Base-by-base conservation (phyloP, 2,797 vertebrate genomes). In the Mus minutoides region DNA sequence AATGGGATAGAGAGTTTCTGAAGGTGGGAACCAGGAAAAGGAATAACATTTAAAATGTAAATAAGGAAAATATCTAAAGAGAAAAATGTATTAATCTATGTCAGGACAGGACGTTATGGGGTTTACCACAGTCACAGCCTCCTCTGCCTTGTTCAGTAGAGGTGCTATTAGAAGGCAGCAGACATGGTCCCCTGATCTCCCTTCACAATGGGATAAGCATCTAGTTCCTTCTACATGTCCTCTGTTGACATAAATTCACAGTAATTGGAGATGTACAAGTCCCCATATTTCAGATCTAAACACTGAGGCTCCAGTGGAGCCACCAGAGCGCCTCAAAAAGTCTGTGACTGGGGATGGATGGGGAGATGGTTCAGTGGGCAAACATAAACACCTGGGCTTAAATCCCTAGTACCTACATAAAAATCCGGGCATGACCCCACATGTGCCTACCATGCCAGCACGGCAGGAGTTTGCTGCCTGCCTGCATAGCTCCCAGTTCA, bases 111-210 rank as follows among this genome's bases (percentile, higher is more conserved):
- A 2, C 29, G 11, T 67, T 24, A 0, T 19, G 58, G 29, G 79
- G 7, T 24, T 12, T 60, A 29, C 58, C 43, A 14, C 19, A 19
- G 43, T 34, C 1, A 0, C 0, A 1, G 22, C 54, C 13, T 34
- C 31, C n/a, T 49, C 73, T 16, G 10, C 37, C 58, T 6, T 1
- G 0, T 26, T 34, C 83, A 46, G 4, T 56, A 21, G 19, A 49
- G 52, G 0, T 6, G 3, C 31, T 29, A 9, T 60, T 22, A 26
- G 12, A 43, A 46, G 13, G 75, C 17, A 31, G 22, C 11, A 22
- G 22, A 3, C 2, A 0, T 1, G 9, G 54, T 62, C 22, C 13
- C 46, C 2, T 34, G 22, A 0, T 75, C 67, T 9, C 58, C 54
- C 14, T 19, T 29, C 49, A 19, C 34, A 1, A 1, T 14, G 46